Evolutionary conservation across 2,797 vertebrate species (phyloP).

Genomic region (Cichlasoma orientale): DNA sequence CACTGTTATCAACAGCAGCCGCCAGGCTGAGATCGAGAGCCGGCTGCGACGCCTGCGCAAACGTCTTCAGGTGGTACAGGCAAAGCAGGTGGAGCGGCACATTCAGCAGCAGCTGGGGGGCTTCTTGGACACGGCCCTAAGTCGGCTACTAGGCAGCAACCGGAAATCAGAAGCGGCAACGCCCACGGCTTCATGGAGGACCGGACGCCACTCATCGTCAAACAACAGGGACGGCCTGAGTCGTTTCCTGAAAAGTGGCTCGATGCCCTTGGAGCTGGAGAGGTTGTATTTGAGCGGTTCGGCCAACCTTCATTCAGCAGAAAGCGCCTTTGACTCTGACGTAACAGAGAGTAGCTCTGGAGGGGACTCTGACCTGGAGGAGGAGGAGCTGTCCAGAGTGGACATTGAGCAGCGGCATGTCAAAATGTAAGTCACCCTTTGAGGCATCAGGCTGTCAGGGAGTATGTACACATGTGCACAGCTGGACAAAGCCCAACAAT

Average conservation of each 20-base stretch:
- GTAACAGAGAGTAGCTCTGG: slow-evolving; percentile 98
- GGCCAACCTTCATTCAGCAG: slow-evolving; percentile 88
- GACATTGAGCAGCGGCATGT: slow-evolving; percentile 91
- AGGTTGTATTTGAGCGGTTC: slow-evolving; percentile 90
- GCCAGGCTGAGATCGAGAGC: slow-evolving; percentile 91
- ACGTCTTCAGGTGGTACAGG: slow-evolving; percentile 95
- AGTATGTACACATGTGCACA: neutral
- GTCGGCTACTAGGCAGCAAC: slow-evolving; percentile 79
- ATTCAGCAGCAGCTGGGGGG: slow-evolving; percentile 95
- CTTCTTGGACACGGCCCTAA: slow-evolving; percentile 90
- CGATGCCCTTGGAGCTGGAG: slow-evolving; percentile 90
- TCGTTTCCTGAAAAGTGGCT: slow-evolving; percentile 89
- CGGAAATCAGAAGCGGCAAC: slow-evolving; percentile 72
- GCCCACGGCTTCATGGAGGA: slow-evolving; percentile 69
- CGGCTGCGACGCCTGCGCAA: slow-evolving; percentile 92
- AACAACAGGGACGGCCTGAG: slow-evolving; percentile 86
- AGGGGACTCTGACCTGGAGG: slow-evolving; percentile 94
- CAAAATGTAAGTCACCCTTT: slow-evolving; percentile 88
- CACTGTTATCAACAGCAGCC: slow-evolving; percentile 83
- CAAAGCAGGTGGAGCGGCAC: slow-evolving; percentile 97
- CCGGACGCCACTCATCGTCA: slow-evolving; percentile 85
- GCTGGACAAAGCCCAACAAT: neutral
- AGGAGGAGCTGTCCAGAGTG: slow-evolving; percentile 91
- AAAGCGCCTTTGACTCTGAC: slow-evolving; percentile 95
- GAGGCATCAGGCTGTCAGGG: neutral